A percentile compares a stretch with the other conserved stretches of the same genome.
Evolutionary conservation across 2,113 vertebrate genomes (phyloP).

Genomic region (Vulpes vulpes): DNA sequence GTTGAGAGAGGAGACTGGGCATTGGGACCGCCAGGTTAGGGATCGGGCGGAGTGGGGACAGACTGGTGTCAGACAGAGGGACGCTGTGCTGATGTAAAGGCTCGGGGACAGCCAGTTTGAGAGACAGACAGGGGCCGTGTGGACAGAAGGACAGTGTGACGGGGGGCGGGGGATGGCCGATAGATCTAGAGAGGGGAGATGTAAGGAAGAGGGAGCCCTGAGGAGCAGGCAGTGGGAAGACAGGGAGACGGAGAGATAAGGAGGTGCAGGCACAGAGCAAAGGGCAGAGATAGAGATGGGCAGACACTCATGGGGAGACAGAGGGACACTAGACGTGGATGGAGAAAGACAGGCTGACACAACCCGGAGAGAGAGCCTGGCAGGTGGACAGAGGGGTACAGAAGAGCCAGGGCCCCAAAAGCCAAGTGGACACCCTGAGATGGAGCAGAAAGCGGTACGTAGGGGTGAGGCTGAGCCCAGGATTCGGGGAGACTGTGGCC

Average conservation of each 20-base stretch:
- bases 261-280: neutral
- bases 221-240: neutral
- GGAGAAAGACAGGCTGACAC: neutral
- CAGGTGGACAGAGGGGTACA: neutral
- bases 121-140: neutral
- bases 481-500: neutral
- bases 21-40: neutral
- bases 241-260: neutral
- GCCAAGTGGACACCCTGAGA: neutral
- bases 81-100: neutral
- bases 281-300: neutral
- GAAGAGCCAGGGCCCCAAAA: neutral
- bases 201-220: neutral
- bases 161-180: neutral
- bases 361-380: neutral
- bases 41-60: neutral
- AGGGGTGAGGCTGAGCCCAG: neutral
- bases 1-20: neutral
- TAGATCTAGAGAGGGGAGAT: neutral
- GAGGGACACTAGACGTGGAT: neutral
- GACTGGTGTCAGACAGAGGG: neutral
- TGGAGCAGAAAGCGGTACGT: neutral
- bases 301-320: neutral
- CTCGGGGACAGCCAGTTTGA: accelerated
- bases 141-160: neutral